Conservation (phyloP, 2,888 invertebrate species). For the Leistus spinibarbis region DNA sequence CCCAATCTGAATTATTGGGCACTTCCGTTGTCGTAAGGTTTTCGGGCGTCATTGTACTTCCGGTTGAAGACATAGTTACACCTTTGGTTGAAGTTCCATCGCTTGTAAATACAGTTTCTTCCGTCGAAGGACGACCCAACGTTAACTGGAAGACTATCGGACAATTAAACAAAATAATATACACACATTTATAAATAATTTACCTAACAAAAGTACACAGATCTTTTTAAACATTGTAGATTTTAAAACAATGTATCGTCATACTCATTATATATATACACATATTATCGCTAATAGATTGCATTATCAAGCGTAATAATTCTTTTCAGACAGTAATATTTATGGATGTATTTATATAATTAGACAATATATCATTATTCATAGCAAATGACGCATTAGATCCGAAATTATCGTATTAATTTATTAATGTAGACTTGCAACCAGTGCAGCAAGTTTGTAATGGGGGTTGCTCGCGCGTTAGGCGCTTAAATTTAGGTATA, state of each 20-base stretch:
- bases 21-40: not conserved
- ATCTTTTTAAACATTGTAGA: not conserved
- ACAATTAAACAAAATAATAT: not conserved
- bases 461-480: not conserved
- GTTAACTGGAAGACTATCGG: not conserved
- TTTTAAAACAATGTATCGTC: not conserved
- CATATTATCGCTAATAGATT: not conserved
- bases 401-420: no score
- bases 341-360: constrained; percentile 7
- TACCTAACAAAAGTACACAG: not conserved
- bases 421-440: not conserved
- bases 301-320: constrained; percentile 1
- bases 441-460: not conserved
- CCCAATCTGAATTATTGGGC: no score
- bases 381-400: not conserved
- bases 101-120: not conserved
- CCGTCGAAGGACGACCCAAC: not conserved
- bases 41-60: not conserved
- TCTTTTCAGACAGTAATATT: not conserved
- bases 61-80: no score
- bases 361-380: constrained; percentile 13
- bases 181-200: not conserved
- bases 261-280: not conserved
- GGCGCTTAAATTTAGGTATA: not conserved
- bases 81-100: no score